A percentile compares a stretch with the other conserved stretches of the same genome.
phyloP scores from a whole-genome alignment of 2,888 invertebrate species.

The Meghimatium bilineatum region DNA sequence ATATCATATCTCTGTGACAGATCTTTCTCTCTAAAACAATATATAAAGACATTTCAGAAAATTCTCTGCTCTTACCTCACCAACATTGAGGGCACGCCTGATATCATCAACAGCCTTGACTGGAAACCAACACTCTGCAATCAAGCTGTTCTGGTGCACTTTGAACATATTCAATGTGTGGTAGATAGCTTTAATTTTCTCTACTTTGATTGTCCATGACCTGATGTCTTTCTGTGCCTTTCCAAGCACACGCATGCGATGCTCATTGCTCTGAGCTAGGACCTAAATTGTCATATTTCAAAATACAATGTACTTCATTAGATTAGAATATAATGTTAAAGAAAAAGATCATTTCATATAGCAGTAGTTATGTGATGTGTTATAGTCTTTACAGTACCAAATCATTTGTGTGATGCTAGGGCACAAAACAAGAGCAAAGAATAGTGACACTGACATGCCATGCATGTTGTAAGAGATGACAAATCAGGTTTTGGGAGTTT shows the following conservation, averaged over 20 bases:
- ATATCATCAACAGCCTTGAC: constrained; percentile 92
- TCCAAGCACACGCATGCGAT: constrained; percentile 95
- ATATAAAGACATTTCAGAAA: background rate
- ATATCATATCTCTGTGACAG: no score
- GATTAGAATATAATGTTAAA: background rate
- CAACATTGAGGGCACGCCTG: constrained; percentile 92
- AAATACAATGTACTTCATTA: constrained; percentile 2
- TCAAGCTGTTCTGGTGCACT: constrained; percentile 98
- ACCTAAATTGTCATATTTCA: constrained; percentile 84
- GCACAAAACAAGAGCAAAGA: no score
- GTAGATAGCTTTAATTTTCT: constrained; percentile 99
- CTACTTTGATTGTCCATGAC: constrained; percentile 95
- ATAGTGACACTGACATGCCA: no score
- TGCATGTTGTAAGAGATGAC: no score
- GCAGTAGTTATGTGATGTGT: no score
- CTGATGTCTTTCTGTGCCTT: constrained; percentile 98
- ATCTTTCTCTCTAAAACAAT: no score
- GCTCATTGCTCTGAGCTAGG: constrained; percentile 97
- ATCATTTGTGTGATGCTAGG: no score
- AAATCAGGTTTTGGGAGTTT: no score
- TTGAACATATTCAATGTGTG: constrained; percentile 98
- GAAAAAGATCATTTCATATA: no score
- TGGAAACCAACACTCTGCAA: constrained; percentile 99
- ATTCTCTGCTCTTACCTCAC: constrained; percentile 83
- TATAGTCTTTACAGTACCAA: no score